A percentile compares a stretch with the other conserved stretches of the same genome.
phyloP scores from a whole-genome alignment of 2,888 invertebrate genomes.

The Amaurobius ferox region DNA sequence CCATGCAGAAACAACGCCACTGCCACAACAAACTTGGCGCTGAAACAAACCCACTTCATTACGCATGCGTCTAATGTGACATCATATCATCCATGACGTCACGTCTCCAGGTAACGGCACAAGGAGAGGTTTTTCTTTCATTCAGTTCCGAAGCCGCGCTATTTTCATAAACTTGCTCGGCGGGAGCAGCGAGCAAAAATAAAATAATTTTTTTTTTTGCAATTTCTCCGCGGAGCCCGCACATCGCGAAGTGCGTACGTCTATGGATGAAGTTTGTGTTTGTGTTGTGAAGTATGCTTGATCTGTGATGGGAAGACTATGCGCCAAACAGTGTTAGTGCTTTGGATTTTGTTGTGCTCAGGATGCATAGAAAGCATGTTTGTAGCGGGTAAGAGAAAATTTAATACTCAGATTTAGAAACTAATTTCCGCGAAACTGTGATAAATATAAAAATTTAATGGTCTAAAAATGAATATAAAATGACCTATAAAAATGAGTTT shows the following conservation, averaged over 20 bases:
- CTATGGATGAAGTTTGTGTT: not conserved
- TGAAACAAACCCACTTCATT: not conserved
- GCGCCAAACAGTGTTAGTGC: not conserved
- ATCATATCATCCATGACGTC: constrained; percentile 20
- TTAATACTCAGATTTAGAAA: no score
- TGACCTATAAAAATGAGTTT: no score
- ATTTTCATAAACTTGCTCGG: constrained; percentile 19
- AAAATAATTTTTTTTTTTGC: not conserved
- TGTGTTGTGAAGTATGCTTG: not conserved
- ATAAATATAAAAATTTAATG: no score
- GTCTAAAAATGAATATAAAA: no score
- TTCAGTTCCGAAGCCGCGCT: not conserved
- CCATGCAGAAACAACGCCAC: not conserved
- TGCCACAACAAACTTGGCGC: constrained; percentile 2
- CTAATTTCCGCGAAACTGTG: no score
- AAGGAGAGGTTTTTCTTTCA: not conserved
- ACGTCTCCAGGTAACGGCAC: constrained; percentile 47
- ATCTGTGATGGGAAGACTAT: constrained; percentile 6
- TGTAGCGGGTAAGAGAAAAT: not conserved
- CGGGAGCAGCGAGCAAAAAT: constrained; percentile 15
- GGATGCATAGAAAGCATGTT: not conserved
- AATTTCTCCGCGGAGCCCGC: not conserved
- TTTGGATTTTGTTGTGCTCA: constrained; percentile 1
- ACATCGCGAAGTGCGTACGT: not conserved
- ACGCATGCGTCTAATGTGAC: not conserved